Evolutionary conservation across 2,888 invertebrate species (phyloP).

Genomic region (Eulithis testata): DNA sequence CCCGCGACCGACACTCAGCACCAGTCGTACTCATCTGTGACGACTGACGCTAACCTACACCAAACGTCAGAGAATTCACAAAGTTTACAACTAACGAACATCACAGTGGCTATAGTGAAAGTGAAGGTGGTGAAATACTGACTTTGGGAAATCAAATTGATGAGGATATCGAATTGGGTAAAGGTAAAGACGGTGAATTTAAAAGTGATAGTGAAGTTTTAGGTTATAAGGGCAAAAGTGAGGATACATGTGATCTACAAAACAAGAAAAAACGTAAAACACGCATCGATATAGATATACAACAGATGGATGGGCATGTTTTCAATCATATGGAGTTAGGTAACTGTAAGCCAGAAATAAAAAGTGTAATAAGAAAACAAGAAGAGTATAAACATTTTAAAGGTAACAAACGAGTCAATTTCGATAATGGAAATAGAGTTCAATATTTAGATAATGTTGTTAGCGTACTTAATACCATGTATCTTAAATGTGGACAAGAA

Average conservation of each 20-base stretch:
- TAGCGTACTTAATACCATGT: slow-evolving; percentile 32
- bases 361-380: slow-evolving; percentile 22
- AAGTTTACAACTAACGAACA: slow-evolving; percentile 2
- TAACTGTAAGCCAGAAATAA: slow-evolving; percentile 7
- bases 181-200: neutral
- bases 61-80: slow-evolving; percentile 27
- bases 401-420: slow-evolving; percentile 47
- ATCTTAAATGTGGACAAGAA: slow-evolving; percentile 27
- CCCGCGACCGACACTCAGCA: slow-evolving; percentile 82
- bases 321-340: slow-evolving; percentile 2
- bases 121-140: neutral
- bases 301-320: neutral
- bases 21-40: slow-evolving; percentile 86
- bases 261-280: neutral
- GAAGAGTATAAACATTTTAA: slow-evolving; percentile 15
- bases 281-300: neutral
- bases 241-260: neutral
- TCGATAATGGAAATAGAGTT: slow-evolving; percentile 36
- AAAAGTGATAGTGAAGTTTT: neutral
- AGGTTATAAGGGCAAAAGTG: neutral
- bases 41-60: slow-evolving; percentile 72
- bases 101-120: slow-evolving; percentile 1
- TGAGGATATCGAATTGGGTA: neutral
- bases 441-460: slow-evolving; percentile 32
- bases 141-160: neutral